Evolutionary conservation across 2,888 invertebrate genomes (phyloP).

Genomic region (Hydrotaea diabolus): DNA sequence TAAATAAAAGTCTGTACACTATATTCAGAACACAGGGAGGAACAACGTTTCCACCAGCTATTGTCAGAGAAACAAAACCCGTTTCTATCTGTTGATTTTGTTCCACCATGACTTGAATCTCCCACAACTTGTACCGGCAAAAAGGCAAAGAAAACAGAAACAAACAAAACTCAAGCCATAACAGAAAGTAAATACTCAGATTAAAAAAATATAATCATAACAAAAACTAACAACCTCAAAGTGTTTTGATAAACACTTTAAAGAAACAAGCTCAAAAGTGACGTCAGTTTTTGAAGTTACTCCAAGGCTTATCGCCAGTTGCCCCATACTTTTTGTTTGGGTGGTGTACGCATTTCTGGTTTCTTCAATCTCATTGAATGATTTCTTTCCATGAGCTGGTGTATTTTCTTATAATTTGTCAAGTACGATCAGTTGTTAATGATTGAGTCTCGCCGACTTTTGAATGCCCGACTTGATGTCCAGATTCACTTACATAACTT

Average conservation of each 20-base stretch:
- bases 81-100: background rate
- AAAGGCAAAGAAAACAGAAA: conserved; percentile 2
- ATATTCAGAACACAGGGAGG: too few relatives aligned
- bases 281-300: conserved; percentile 15
- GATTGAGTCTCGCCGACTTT: background rate
- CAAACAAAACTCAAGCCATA: conserved; percentile 24
- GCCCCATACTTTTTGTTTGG: background rate
- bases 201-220: background rate
- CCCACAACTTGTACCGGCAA: background rate
- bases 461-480: too few relatives aligned
- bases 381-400: too few relatives aligned
- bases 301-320: background rate
- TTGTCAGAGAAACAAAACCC: background rate
- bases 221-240: background rate
- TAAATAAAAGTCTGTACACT: background rate
- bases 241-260: conserved; percentile 2
- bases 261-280: conserved; percentile 17
- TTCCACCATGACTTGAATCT: background rate
- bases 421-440: background rate
- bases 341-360: background rate
- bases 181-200: background rate
- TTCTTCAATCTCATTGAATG: background rate
- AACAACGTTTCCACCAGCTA: background rate
- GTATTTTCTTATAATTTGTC: background rate
- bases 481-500: too few relatives aligned